A percentile compares a stretch with the other conserved stretches of the same genome.
phyloP scores from a whole-genome alignment of 35 echinoderm and acorn worm genomes.

The Ptychodera flava region DNA sequence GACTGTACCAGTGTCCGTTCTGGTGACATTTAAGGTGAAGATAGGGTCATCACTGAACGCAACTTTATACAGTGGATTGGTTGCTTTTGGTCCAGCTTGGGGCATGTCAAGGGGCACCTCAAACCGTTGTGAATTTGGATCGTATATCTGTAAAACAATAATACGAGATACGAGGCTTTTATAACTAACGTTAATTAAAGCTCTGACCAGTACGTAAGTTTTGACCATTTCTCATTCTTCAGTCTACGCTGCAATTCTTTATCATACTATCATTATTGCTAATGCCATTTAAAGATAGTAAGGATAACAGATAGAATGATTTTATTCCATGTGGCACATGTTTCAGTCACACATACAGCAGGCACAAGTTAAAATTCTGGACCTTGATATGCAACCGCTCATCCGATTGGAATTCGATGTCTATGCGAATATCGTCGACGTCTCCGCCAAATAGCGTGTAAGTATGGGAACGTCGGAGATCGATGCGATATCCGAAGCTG shows the following conservation, averaged over 20 bases:
- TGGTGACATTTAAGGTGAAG: slow-evolving; percentile 56
- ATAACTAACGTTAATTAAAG: no score
- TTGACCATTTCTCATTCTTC: no score
- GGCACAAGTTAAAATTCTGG: no score
- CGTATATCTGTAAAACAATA: slow-evolving; percentile 19
- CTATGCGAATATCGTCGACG: slow-evolving; percentile 36
- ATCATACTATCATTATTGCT: no score
- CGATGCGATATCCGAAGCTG: not conserved
- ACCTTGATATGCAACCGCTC: slow-evolving; percentile 73
- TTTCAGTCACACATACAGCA: no score
- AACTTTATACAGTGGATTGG: slow-evolving; percentile 43
- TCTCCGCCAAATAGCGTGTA: slow-evolving; percentile 41
- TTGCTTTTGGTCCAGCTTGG: not conserved
- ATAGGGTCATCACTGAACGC: slow-evolving; percentile 37
- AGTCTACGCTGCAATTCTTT: no score
- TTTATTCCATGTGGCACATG: no score
- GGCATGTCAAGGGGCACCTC: slow-evolving; percentile 30
- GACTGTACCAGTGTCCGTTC: slow-evolving; percentile 40
- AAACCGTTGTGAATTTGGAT: slow-evolving; percentile 22
- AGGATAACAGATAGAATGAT: no score
- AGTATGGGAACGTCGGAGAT: not conserved
- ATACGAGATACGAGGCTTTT: no score
- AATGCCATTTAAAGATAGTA: no score
- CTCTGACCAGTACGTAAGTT: no score
- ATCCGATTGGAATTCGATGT: slow-evolving; percentile 61